Conservation (phyloP, 2,113 vertebrate species). For the Eulemur rufifrons region DNA sequence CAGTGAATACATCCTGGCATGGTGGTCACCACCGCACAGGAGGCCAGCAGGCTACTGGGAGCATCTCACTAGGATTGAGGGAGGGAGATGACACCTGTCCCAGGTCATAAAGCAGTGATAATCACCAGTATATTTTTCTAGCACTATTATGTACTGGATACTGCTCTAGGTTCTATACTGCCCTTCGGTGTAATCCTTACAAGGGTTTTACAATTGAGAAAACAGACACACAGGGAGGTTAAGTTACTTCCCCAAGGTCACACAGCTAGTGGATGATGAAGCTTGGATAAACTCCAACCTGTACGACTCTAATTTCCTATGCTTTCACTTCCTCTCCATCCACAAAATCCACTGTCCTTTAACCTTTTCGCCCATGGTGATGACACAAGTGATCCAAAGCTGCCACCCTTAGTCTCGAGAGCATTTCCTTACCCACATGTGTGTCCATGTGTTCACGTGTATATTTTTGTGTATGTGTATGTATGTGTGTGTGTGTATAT, state of each 20-base stretch:
- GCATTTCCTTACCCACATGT: background rate
- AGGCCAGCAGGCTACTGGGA: background rate
- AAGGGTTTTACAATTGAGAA: background rate
- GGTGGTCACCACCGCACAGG: fast-evolving
- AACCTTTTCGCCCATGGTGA: background rate
- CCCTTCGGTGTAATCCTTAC: no score
- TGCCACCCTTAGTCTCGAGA: background rate
- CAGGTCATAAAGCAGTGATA: fast-evolving
- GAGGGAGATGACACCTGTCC: fast-evolving
- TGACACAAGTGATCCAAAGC: no score
- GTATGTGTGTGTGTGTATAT: background rate
- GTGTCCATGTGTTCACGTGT: fast-evolving
- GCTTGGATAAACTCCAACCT: background rate
- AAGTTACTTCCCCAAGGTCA: background rate
- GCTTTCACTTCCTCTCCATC: background rate
- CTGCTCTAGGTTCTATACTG: background rate
- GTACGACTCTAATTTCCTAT: background rate
- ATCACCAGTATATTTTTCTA: background rate
- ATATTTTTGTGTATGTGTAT: fast-evolving
- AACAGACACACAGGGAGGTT: background rate
- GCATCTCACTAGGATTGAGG: fast-evolving
- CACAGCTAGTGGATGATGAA: background rate
- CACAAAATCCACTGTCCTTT: background rate
- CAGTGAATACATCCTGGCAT: fast-evolving
- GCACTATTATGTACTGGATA: background rate